Conservation (phyloP, 2,113 vertebrate species). For the Podilymbus podiceps region DNA sequence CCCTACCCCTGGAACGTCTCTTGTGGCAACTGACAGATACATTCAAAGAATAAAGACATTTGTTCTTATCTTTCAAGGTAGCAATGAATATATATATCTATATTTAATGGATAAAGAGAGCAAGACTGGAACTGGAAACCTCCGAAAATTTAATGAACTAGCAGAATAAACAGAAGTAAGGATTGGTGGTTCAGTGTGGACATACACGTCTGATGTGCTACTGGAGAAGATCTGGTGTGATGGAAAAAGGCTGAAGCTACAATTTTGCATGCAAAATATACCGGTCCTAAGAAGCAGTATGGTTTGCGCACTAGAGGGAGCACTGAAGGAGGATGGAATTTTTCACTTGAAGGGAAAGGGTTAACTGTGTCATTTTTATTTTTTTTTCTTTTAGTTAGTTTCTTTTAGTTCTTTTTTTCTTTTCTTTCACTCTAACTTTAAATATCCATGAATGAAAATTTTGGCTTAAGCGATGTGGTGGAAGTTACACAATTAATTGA, state of each 20-base stretch:
- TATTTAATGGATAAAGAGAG: neutral
- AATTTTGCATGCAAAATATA: neutral
- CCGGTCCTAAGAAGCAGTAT: neutral
- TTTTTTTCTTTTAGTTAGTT: too few relatives aligned
- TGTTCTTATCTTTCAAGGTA: neutral
- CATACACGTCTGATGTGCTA: neutral
- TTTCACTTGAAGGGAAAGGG: neutral
- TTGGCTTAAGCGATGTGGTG: fast-evolving
- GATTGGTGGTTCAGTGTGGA: neutral
- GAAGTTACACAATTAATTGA: too few relatives aligned
- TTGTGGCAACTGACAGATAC: neutral
- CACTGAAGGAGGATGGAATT: neutral
- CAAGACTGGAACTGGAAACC: neutral
- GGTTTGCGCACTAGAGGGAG: neutral
- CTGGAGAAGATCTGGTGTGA: neutral
- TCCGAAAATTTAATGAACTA: neutral
- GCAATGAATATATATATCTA: neutral
- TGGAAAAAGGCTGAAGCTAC: neutral
- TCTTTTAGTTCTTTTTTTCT: too few relatives aligned
- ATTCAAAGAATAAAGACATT: neutral
- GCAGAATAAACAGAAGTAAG: neutral
- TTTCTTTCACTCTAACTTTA: neutral
- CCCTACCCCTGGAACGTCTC: neutral
- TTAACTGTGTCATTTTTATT: neutral
- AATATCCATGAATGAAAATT: neutral